These are phyloP conservation scores for Carcina quercana DNA, from an alignment of 2,888 invertebrate species.

Conservation along the genomic window DNA sequence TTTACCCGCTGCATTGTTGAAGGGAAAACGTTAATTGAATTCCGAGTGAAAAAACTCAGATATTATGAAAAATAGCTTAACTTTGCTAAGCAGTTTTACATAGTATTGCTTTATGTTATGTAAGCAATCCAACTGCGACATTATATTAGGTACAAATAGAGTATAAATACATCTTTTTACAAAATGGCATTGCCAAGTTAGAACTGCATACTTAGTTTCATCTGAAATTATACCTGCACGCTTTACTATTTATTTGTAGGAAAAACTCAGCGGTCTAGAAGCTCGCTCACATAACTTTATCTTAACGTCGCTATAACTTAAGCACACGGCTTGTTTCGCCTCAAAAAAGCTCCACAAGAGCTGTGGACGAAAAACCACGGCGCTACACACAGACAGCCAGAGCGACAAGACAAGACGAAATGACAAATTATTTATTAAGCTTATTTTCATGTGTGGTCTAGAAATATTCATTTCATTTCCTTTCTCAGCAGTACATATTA, in stretches of 20 bases:
- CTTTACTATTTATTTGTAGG: slow-evolving; percentile 28
- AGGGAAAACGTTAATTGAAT: too few relatives aligned
- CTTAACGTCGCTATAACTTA: slow-evolving; percentile 27
- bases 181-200: too few relatives aligned
- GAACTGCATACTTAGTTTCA: not conserved
- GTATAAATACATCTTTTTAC: too few relatives aligned
- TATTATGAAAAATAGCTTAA: too few relatives aligned
- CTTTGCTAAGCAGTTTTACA: not conserved
- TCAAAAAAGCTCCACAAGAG: slow-evolving; percentile 17
- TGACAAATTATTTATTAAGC: not conserved
- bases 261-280: slow-evolving; percentile 37
- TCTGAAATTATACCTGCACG: slow-evolving; percentile 15
- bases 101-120: not conserved
- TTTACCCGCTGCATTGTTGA: too few relatives aligned
- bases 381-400: not conserved
- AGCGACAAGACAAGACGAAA: not conserved
- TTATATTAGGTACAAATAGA: not conserved
- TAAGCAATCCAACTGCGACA: not conserved
- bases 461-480: not conserved
- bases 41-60: too few relatives aligned
- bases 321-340: slow-evolving; percentile 16
- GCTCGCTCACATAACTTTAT: slow-evolving; percentile 24
- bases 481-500: not conserved
- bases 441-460: not conserved
- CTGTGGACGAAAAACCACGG: slow-evolving; percentile 3